Base-by-base conservation (phyloP, 2,113 vertebrate genomes). In the Nicator chloris region DNA sequence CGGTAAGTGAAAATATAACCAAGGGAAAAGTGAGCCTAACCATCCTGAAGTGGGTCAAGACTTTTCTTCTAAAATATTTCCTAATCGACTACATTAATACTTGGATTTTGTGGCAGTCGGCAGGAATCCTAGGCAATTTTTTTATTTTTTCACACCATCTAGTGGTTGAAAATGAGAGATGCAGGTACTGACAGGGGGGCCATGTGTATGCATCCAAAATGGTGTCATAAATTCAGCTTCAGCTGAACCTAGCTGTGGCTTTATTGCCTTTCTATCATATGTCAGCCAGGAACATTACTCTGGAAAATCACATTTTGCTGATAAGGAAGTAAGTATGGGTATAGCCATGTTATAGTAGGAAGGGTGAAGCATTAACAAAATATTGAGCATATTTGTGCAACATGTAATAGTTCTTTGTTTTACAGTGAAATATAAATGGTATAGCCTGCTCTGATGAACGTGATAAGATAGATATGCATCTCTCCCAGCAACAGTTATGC, bases 61-160 rank as follows among this genome's bases (percentile, higher is more conserved):
- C 92, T 96, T 96, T 82, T 44, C 80, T 92, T 93, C 49, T 72
- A 79, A 84, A 90, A 80, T 90, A 87, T 92, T 96, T 95, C 79
- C 95, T 82, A 78, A 93, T 56, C 70, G 86, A 39, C 84, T 45
- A 37, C 68, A 47, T 82, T 92, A 93, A 76, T 90, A 85, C 59
- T 94, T 88, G 60, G 72, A 69, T 95, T 97, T 95, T 53, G 15
- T 93, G 61, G 40, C 54, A n/a, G 72, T 83, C 19, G 82, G 79
- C 50, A 82, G 93, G 93, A 92, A 96, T 93, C 80, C 69, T 88
- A 70, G 54, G 84, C 94, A 63, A 35, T 97, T 97, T 97, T 97
- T 96, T 96, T 66, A 97, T 96, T 97, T 98, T 95, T 97, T 97
- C 96, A 97, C 98, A 96, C 98, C 98, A 98, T 98, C 98, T 98